Evolutionary conservation across 92 coral and sea anemone species (phyloP), one percentile per base, ranked within the genome.

Genomic region (Phenganax marumi): DNA sequence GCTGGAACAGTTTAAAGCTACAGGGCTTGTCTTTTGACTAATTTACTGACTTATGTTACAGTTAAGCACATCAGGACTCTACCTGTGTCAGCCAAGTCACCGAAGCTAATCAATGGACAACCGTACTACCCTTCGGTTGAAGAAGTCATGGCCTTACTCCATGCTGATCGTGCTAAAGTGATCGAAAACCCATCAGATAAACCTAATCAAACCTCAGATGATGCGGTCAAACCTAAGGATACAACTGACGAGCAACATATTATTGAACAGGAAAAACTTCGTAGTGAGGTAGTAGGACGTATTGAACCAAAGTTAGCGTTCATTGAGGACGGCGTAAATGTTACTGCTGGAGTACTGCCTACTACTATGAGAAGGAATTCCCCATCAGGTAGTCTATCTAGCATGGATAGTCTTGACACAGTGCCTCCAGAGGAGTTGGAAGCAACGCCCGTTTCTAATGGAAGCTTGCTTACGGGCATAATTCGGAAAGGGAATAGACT

Each of bases 331-430:
- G 87, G 83, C 22, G 53, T 84, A 85, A 91, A 90, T 19, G 62
- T 84, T 33, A 86, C 99, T 14, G 91, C 93, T 24, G 99, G 97
- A 8, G 99, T 91, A 7, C 54, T 96, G 61, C 99, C 99, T 0
- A 47, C 90, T 22, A 89, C 93, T 53, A 94, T 94, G 89, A 90
- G 93, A 7, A 86, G 93, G 50, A 89, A 94, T 77, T 95, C 98
- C 0, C 96, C 96, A 6, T 92, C 90, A 2, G 98, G 96, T 60
- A 96, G 99, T 76, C 57, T 96, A 51, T 89, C 99, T 7, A 96
- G 99, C 76, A 71, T 96, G 56, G 99, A 96, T 60, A 96, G 99
- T 64, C 86, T 96, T 16, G 99, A 96, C 80, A 96, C 89, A 43
- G 88, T 89, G 21, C 92, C 91, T 52, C 83, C 80, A 13, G 87